Evolutionary conservation across 1,140 invertebrate species (phyloP).

Genomic region (Coelopa frigida): DNA sequence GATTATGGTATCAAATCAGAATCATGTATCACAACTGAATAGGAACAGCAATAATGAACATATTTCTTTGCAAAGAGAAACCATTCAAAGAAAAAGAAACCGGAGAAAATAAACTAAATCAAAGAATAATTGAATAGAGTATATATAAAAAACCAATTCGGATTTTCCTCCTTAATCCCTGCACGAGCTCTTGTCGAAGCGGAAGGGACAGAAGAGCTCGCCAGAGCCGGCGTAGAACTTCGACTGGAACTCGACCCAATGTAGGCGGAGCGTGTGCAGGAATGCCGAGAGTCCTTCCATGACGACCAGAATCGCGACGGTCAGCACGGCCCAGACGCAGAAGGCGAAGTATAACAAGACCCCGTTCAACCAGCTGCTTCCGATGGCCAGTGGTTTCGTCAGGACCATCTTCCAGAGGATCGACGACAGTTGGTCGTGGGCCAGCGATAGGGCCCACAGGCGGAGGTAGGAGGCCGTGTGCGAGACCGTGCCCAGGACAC

Average conservation of each 20-base stretch:
- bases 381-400: conserved; percentile 21
- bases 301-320: conserved; percentile 86
- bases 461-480: conserved; percentile 95
- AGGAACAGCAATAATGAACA: too few species aligned
- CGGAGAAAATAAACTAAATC: too few species aligned
- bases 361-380: conserved; percentile 15
- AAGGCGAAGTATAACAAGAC: conserved; percentile 68
- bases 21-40: too few species aligned
- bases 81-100: too few species aligned
- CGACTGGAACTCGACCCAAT: conserved; percentile 98
- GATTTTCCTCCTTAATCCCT: too few species aligned
- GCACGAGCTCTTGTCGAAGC: too few species aligned
- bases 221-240: conserved; percentile 92
- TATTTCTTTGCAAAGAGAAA: too few species aligned
- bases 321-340: conserved; percentile 76
- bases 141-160: too few species aligned
- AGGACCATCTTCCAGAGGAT: conserved; percentile 86
- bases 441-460: conserved; percentile 90
- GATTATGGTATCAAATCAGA: too few species aligned
- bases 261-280: conserved; percentile 92
- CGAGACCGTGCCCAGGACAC: conserved; percentile 89
- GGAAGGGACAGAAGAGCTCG: conserved; percentile 87
- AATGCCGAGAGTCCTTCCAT: conserved; percentile 99
- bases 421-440: conserved; percentile 88
- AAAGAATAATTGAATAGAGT: too few species aligned